These are phyloP conservation scores for Varanus salvator DNA, from an alignment of 2,113 vertebrate genomes.

Conservation along the genomic window DNA sequence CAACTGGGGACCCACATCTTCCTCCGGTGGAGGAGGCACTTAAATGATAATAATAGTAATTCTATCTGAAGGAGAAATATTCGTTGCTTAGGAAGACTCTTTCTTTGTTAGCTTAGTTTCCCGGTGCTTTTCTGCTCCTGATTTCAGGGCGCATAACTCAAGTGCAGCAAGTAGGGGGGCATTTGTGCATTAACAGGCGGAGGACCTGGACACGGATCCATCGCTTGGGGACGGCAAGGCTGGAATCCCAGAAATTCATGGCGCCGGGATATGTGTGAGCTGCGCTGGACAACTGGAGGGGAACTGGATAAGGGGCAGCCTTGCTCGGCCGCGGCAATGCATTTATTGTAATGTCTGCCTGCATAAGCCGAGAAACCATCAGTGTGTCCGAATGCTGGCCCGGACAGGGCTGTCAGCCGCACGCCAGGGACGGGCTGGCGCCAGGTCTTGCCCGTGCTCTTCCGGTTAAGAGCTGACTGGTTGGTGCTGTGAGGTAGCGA, in stretches of 20 bases:
- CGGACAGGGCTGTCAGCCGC: not conserved
- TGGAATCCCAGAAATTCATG: not conserved
- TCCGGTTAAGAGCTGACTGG: not conserved
- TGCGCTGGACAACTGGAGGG: not conserved
- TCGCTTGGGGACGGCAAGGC: not conserved
- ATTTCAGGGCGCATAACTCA: not conserved
- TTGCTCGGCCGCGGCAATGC: too few species aligned
- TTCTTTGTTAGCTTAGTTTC: not conserved
- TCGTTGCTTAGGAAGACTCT: not conserved
- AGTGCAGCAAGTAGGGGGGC: not conserved
- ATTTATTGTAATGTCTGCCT: not conserved
- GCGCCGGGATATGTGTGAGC: too few species aligned
- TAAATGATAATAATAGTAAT: not conserved
- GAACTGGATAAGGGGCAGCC: too few species aligned
- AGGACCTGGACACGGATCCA: not conserved
- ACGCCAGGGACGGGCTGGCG: not conserved
- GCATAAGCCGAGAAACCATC: not conserved
- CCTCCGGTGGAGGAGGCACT: not conserved
- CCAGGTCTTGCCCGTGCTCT: not conserved
- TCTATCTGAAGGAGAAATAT: not conserved
- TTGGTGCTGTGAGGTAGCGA: not conserved
- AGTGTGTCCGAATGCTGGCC: too few species aligned
- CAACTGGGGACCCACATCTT: not conserved
- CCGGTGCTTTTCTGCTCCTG: not conserved
- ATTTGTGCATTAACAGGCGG: too few species aligned